phyloP scores from a whole-genome alignment of 1,140 invertebrate genomes.

The Drosophila littoralis region DNA sequence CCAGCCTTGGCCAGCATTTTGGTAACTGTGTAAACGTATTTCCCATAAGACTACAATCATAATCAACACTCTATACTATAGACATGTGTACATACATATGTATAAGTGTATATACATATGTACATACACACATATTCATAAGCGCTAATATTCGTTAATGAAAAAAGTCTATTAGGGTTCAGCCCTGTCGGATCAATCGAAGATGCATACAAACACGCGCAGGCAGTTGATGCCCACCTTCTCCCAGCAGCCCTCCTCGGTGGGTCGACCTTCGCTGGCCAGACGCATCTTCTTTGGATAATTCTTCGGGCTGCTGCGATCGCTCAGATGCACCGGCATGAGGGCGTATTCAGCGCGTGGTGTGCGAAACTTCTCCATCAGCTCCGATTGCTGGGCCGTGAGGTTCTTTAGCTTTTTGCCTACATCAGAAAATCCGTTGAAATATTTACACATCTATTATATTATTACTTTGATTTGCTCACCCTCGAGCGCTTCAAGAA shows the following conservation, averaged over 20 bases:
- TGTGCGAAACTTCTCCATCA: slow-evolving; percentile 79
- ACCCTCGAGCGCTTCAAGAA: slow-evolving; percentile 75
- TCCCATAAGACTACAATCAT: slow-evolving; percentile 64
- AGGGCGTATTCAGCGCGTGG: slow-evolving; percentile 76
- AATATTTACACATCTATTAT: too few relatives aligned
- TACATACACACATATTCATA: slow-evolving; percentile 72
- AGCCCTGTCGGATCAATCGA: slow-evolving; percentile 66
- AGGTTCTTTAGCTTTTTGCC: slow-evolving; percentile 81
- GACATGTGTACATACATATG: slow-evolving; percentile 19
- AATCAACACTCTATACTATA: slow-evolving; percentile 52
- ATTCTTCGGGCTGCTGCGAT: slow-evolving; percentile 81
- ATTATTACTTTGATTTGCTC: slow-evolving; percentile 19
- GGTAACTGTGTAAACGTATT: slow-evolving; percentile 47
- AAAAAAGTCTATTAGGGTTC: slow-evolving; percentile 73
- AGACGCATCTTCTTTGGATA: slow-evolving; percentile 82
- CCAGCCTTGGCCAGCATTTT: slow-evolving; percentile 48
- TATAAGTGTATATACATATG: slow-evolving; percentile 20
- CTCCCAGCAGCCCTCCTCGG: slow-evolving; percentile 79
- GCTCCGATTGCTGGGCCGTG: slow-evolving; percentile 75
- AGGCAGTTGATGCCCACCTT: slow-evolving; percentile 78
- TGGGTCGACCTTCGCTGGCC: slow-evolving; percentile 60
- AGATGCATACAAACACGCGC: slow-evolving; percentile 82
- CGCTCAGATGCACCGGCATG: slow-evolving; percentile 83
- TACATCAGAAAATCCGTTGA: slow-evolving; percentile 12
- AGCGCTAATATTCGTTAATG: slow-evolving; percentile 81